These are phyloP conservation scores for Geopemphigus sp. DNA, from an alignment of 1,140 invertebrate species.

Conservation along the genomic window DNA sequence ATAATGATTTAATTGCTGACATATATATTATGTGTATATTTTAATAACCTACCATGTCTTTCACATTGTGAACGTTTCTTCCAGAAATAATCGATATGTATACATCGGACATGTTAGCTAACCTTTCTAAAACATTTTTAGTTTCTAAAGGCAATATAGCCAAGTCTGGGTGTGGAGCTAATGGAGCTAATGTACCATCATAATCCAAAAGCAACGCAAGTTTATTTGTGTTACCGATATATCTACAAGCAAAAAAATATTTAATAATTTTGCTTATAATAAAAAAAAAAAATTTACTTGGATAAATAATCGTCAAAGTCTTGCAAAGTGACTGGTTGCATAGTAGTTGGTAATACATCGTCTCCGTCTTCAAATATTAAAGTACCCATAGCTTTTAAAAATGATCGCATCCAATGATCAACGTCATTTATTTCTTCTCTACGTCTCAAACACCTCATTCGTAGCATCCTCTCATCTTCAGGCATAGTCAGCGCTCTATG, in stretches of 20 bases:
- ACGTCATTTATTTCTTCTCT: constrained; percentile 81
- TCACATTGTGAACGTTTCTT: constrained; percentile 82
- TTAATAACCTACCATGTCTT: constrained; percentile 67
- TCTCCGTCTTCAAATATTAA: constrained; percentile 70
- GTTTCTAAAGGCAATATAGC: constrained; percentile 81
- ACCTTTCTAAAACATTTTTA: constrained; percentile 76
- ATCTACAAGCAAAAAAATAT: constrained; percentile 59
- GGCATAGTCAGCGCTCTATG: constrained; percentile 85
- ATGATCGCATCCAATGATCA: constrained; percentile 84
- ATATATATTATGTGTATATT: background rate
- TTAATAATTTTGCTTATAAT: too few relatives aligned
- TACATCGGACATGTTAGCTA: constrained; percentile 82
- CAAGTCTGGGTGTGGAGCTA: constrained; percentile 84
- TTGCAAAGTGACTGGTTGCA: constrained; percentile 81
- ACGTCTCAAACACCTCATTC: constrained; percentile 80
- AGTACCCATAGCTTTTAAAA: constrained; percentile 82
- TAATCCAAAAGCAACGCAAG: constrained; percentile 82
- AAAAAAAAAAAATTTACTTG: constrained; percentile 62
- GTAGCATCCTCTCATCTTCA: constrained; percentile 77
- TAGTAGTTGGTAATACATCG: constrained; percentile 75
- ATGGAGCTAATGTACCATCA: constrained; percentile 83
- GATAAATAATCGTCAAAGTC: constrained; percentile 83
- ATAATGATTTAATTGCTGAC: background rate
- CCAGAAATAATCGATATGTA: constrained; percentile 87
- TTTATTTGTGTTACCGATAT: constrained; percentile 82